phyloP scores from a whole-genome alignment of 2,113 vertebrate genomes.

The Anguilla japonica region DNA sequence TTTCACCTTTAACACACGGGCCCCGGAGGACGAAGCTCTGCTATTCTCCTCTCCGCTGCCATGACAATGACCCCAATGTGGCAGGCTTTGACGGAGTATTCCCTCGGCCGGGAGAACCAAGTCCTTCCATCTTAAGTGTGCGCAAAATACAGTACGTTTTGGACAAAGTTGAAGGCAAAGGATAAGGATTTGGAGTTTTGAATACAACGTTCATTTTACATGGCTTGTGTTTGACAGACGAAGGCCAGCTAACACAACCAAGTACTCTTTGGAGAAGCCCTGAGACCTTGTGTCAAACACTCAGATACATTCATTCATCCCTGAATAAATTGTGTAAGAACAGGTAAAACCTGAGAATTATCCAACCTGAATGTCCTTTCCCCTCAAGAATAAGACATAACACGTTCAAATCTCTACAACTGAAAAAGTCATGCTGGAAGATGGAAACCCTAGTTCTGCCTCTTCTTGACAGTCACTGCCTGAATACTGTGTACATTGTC shows the following conservation, averaged over 20 bases:
- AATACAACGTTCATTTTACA: neutral
- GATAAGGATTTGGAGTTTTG: neutral
- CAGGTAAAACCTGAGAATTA: neutral
- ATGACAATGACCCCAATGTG: slow-evolving; percentile 19
- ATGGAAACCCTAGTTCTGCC: neutral
- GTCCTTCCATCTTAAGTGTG: neutral
- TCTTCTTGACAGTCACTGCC: neutral
- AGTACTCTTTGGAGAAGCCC: no score
- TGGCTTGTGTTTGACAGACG: neutral
- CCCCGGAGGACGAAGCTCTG: neutral
- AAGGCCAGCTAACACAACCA: no score
- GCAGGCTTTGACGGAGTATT: neutral
- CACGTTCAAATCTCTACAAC: no score
- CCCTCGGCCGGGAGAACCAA: neutral
- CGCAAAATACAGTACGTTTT: neutral
- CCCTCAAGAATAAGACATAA: neutral
- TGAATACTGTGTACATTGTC: neutral
- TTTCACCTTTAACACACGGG: slow-evolving; percentile 4
- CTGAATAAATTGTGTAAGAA: no score
- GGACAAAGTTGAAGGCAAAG: neutral
- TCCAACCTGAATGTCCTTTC: neutral
- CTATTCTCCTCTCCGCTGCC: slow-evolving; percentile 5
- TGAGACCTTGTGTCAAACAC: no score
- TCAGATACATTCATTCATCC: no score
- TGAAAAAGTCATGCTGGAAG: neutral